Base-by-base conservation (phyloP, 2,113 vertebrate species). In the Crotalus helleri region DNA sequence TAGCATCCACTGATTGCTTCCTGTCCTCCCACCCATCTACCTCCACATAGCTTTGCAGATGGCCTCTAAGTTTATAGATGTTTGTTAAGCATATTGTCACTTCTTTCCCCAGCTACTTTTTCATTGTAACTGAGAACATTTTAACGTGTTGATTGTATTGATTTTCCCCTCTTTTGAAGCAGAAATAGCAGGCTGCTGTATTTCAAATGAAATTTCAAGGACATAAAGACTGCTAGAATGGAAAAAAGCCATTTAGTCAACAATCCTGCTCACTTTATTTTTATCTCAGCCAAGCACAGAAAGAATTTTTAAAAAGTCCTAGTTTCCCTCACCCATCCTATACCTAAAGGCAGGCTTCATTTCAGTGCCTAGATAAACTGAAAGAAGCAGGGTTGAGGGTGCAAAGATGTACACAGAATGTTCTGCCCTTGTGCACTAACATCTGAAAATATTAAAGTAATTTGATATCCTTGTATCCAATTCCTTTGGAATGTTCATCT, bases 141-240 rank as follows among this genome's bases (percentile, higher is more conserved):
- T 93, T 64, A 93, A 87, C 15, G n/a, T 90, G 92, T 87, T 93
- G 89, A 93, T 93, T 90, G 89, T 93, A 93, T 93, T 90, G 92
- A 93, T 93, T 53, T 11, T 26, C 29, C 9, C 61, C 61, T 57
- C 89, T 90, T 92, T 90, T 90, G 58, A 90, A 90, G 89, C 92
- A 87, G 92, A 93, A 93, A 93, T 93, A 93, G 92, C 92, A 90
- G 89, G 23, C 74, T 64, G 89, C 81, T 87, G 81, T 89, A 93
- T 93, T 93, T 93, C 81, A 87, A 93, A 93, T 93, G 92, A 93
- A 93, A 90, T 93, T 93, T 93, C 81, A 93, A 93, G 92, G 92
- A 90, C 92, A 87, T 93, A 93, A 93, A 93, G 92, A 93, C 92
- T 93, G 92, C 89, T 64, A 90, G 92, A 64, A 93, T 93, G 58